These are phyloP conservation scores for Pachyrhynchus sulphureomaculatus DNA, from an alignment of 1,140 invertebrate species.

Conservation along the genomic window DNA sequence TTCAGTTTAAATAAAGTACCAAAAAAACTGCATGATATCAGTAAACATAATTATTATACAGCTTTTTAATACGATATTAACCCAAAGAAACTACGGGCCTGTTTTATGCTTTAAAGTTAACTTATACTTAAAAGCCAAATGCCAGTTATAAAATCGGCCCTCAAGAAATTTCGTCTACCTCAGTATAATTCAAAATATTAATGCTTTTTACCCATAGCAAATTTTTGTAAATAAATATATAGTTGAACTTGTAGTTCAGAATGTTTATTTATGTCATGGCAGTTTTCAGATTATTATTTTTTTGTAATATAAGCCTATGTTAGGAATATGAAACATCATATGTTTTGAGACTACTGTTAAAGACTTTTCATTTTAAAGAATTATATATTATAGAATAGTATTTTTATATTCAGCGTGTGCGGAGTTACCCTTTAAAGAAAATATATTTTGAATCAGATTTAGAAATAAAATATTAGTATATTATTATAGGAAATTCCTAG, in stretches of 20 bases:
- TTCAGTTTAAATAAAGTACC: slow-evolving; percentile 3
- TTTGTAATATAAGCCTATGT: background rate
- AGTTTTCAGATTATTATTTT: slow-evolving; percentile 4
- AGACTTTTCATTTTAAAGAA: slow-evolving; percentile 1
- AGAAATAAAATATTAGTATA: background rate
- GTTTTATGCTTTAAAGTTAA: background rate
- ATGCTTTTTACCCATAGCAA: slow-evolving; percentile 1
- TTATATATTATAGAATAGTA: slow-evolving; percentile 8
- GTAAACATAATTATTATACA: slow-evolving; percentile 9
- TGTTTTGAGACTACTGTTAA: slow-evolving; percentile 7
- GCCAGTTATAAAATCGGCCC: background rate
- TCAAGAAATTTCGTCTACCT: slow-evolving; percentile 11
- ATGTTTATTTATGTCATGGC: slow-evolving; percentile 22
- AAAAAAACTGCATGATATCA: slow-evolving; percentile 21
- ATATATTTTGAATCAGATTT: background rate
- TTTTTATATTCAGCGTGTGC: slow-evolving; percentile 7
- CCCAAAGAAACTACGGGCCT: slow-evolving; percentile 7
- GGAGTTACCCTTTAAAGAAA: background rate
- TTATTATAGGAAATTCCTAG: background rate
- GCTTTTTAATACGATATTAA: background rate
- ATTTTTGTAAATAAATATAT: slow-evolving; percentile 13
- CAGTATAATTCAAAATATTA: slow-evolving; percentile 8
- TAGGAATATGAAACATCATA: background rate
- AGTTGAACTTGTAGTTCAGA: background rate
- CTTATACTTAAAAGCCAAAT: background rate